Percentiles rank a stretch among this genome's conserved stretches.
These are phyloP conservation scores for Parthenolecanium corni DNA, from an alignment of 2,888 invertebrate species.

Conservation along the genomic window DNA sequence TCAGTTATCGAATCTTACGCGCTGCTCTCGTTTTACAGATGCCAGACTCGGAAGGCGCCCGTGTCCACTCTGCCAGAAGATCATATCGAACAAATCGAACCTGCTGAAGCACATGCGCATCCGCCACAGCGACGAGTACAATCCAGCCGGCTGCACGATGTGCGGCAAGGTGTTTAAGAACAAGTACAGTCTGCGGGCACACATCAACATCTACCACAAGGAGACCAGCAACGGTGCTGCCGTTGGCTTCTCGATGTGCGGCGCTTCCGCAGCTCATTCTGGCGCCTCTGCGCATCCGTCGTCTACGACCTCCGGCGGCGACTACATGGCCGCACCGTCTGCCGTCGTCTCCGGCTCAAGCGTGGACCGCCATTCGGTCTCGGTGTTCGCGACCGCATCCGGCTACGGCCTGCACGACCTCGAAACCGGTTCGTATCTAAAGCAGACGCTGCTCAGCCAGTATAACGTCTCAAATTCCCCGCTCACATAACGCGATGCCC, in stretches of 20 bases:
- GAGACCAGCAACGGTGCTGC: constrained; percentile 20
- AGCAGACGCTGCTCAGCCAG: background rate
- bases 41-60: constrained; percentile 35
- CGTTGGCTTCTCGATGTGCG: background rate
- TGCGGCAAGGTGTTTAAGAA: constrained; percentile 38
- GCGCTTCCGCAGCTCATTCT: too few relatives aligned
- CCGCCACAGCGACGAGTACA: constrained; percentile 36
- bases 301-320: background rate
- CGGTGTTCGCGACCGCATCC: background rate
- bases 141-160: constrained; percentile 36
- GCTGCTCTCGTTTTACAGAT: constrained; percentile 30
- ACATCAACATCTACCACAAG: constrained; percentile 37
- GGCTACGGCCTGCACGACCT: background rate
- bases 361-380: background rate
- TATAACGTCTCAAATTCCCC: background rate
- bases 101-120: constrained; percentile 38
- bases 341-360: background rate
- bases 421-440: background rate
- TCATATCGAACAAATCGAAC: constrained; percentile 38
- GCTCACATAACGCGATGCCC: background rate
- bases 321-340: background rate
- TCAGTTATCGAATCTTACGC: too few relatives aligned
- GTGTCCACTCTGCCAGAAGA: constrained; percentile 38
- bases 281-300: too few relatives aligned
- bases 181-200: constrained; percentile 38